Percentiles rank a stretch among this genome's conserved stretches.
Evolutionary conservation across 2,888 invertebrate species (phyloP).

Genomic region (Stenurella melanura): DNA sequence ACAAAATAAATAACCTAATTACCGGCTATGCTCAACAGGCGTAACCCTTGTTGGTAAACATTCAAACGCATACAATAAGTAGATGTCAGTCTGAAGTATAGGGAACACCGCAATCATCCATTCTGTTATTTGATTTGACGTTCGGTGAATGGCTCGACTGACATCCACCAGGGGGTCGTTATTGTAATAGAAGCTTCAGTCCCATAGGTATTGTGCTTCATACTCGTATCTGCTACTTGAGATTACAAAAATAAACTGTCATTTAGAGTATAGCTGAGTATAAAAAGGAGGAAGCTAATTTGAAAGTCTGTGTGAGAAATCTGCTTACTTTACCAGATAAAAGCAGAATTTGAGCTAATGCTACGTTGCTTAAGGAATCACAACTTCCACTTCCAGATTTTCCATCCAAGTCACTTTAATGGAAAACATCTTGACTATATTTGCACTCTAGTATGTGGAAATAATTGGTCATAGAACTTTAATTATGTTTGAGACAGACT

Average conservation of each 20-base stretch:
- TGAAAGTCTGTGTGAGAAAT: too few relatives aligned
- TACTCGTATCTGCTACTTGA: background rate
- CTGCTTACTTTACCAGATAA: too few relatives aligned
- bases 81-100: background rate
- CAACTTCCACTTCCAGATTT: too few relatives aligned
- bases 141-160: background rate
- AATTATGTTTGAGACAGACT: too few relatives aligned
- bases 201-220: background rate
- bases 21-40: background rate
- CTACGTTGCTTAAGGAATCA: too few relatives aligned
- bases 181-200: conserved; percentile 13
- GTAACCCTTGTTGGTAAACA: background rate
- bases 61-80: conserved; percentile 1
- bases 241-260: conserved; percentile 8
- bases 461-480: too few relatives aligned
- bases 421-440: too few relatives aligned
- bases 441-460: too few relatives aligned
- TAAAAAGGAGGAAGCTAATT: too few relatives aligned
- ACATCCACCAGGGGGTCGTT: conserved; percentile 4
- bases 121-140: conserved; percentile 17
- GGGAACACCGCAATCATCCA: conserved; percentile 12
- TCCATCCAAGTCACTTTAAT: too few relatives aligned
- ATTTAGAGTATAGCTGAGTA: background rate
- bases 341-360: too few relatives aligned
- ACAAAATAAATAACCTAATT: background rate